A percentile compares a stretch with the other conserved stretches of the same genome.
phyloP scores from a whole-genome alignment of 2,888 invertebrate genomes.

The Scaptomyza reducta region DNA sequence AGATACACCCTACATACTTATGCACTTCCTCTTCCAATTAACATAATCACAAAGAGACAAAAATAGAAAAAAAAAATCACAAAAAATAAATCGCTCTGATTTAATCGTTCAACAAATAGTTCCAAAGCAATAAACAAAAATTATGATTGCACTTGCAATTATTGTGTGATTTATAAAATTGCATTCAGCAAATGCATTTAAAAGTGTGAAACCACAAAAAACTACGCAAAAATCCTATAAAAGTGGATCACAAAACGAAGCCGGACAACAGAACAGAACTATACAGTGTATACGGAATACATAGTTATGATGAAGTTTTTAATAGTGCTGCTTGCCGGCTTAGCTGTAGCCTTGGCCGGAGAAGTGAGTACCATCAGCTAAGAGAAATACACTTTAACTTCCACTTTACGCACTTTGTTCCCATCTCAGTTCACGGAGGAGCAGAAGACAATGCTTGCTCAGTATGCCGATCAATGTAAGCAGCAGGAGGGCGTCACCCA shows the following conservation, averaged over 20 bases:
- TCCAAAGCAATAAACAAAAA: neutral
- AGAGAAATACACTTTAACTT: neutral
- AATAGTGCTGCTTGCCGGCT: slow-evolving; percentile 32
- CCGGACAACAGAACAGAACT: slow-evolving; percentile 27
- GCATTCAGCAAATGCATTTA: neutral
- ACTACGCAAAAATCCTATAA: slow-evolving; percentile 40
- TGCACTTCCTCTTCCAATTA: neutral
- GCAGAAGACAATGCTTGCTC: slow-evolving; percentile 57
- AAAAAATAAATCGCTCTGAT: slow-evolving; percentile 6
- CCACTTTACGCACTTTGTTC: neutral
- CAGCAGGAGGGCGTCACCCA: slow-evolving; percentile 55
- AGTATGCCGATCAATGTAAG: slow-evolving; percentile 52
- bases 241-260: slow-evolving; percentile 16
- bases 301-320: slow-evolving; percentile 61
- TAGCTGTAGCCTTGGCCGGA: slow-evolving; percentile 36
- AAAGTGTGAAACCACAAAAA: neutral
- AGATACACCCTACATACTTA: neutral
- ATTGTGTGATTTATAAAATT: neutral
- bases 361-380: slow-evolving; percentile 47
- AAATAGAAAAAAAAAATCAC: neutral
- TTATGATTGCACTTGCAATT: neutral
- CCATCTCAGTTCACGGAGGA: slow-evolving; percentile 51
- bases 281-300: neutral
- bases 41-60: neutral
- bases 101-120: slow-evolving; percentile 26